Percentiles rank a stretch among this genome's conserved stretches.
Evolutionary conservation across 2,797 vertebrate genomes (phyloP).

Genomic region (Rousettus madagascariensis): DNA sequence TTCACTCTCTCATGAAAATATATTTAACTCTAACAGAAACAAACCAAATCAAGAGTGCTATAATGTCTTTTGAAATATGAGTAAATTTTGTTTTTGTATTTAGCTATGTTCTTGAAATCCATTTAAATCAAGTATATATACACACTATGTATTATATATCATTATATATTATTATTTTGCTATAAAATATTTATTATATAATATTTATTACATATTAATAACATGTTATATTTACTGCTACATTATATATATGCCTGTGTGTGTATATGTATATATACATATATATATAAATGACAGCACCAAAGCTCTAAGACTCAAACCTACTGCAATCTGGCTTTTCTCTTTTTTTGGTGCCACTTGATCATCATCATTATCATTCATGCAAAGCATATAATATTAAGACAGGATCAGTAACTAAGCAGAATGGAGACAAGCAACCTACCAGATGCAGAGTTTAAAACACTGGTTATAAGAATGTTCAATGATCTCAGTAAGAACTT

Average conservation of each 20-base stretch:
- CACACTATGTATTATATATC: not conserved
- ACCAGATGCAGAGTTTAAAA: no score
- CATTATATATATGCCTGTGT: no score
- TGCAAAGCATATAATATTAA: not conserved
- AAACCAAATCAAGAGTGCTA: not conserved
- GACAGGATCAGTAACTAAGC: not conserved
- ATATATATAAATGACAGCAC: not conserved
- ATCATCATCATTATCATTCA: not conserved
- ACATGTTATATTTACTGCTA: no score
- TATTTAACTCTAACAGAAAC: conserved; percentile 15
- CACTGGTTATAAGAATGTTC: no score
- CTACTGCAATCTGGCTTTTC: not conserved
- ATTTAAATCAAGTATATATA: not conserved
- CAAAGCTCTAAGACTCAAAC: not conserved
- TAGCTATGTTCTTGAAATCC: not conserved
- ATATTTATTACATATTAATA: not conserved
- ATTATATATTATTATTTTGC: not conserved
- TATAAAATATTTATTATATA: not conserved
- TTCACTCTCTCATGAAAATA: not conserved
- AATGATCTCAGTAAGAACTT: no score
- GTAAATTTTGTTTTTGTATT: not conserved
- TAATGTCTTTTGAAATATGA: not conserved
- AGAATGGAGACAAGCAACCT: no score
- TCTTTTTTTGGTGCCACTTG: not conserved
- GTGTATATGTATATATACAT: no score